A percentile compares a stretch with the other conserved stretches of the same genome.
These are phyloP conservation scores for Rhingia campestris DNA, from an alignment of 2,888 invertebrate genomes.

Conservation along the genomic window DNA sequence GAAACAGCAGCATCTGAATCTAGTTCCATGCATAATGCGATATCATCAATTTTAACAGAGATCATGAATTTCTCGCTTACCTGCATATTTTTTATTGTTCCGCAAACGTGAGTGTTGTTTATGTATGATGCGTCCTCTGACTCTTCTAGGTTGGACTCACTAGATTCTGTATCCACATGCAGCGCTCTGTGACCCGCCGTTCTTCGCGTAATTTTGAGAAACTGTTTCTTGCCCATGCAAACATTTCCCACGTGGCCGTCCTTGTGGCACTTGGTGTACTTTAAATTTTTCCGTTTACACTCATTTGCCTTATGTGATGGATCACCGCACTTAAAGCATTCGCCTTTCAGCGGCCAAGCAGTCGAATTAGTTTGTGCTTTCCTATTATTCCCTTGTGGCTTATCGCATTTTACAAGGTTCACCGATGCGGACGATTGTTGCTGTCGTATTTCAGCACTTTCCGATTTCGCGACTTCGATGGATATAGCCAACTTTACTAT, in stretches of 20 bases:
- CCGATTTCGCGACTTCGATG: not conserved
- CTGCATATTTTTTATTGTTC: not conserved
- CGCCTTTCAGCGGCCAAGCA: not conserved
- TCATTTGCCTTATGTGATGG: too few relatives aligned
- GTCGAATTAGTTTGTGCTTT: not conserved
- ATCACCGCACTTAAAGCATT: not conserved
- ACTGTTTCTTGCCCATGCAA: constrained; percentile 1
- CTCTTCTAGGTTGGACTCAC: not conserved
- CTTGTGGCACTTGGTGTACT: too few relatives aligned
- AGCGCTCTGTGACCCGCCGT: not conserved
- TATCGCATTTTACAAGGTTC: not conserved
- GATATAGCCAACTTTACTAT: too few relatives aligned
- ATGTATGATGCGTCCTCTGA: not conserved
- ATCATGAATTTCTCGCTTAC: constrained; percentile 4
- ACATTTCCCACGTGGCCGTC: not conserved
- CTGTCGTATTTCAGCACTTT: constrained; percentile 4
- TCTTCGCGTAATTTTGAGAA: not conserved
- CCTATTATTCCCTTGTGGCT: not conserved
- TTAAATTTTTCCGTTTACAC: too few relatives aligned
- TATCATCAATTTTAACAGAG: not conserved
- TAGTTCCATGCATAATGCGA: not conserved
- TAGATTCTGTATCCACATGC: not conserved
- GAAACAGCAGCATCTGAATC: constrained; percentile 1
- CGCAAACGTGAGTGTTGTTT: constrained; percentile 2
- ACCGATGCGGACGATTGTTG: not conserved